Evolutionary conservation across 2,113 vertebrate species (phyloP).

Genomic region (Poeciliopsis turrubarensis): DNA sequence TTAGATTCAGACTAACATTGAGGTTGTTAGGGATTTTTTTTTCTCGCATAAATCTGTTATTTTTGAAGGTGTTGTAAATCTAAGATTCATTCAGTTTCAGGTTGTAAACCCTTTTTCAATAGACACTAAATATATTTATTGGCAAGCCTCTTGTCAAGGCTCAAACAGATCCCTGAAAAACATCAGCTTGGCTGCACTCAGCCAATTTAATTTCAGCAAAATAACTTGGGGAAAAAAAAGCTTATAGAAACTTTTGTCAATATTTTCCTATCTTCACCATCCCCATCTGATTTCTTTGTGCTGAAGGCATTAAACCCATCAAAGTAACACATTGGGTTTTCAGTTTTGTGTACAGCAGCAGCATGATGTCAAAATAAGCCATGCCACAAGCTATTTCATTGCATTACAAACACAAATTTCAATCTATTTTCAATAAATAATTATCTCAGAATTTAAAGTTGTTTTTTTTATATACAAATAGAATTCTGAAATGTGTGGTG

Average conservation of each 20-base stretch:
- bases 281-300: neutral
- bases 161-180: neutral
- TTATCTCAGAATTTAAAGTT: neutral
- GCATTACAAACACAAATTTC: too few relatives aligned
- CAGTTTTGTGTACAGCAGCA: neutral
- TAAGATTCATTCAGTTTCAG: neutral
- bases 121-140: neutral
- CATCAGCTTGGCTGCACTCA: neutral
- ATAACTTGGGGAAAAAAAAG: neutral
- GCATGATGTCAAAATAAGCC: neutral
- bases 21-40: conserved; percentile 15
- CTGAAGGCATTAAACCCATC: neutral
- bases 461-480: neutral
- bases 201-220: neutral
- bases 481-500: neutral
- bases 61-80: neutral
- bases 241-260: neutral
- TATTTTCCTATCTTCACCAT: neutral
- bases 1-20: conserved; percentile 13
- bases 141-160: neutral
- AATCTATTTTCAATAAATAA: neutral
- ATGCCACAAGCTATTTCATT: too few relatives aligned
- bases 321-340: conserved; percentile 1
- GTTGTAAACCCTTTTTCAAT: neutral
- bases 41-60: conserved; percentile 5